These are phyloP conservation scores for Pantelozetes paolii DNA, from an alignment of 2,888 invertebrate species.

Conservation along the genomic window DNA sequence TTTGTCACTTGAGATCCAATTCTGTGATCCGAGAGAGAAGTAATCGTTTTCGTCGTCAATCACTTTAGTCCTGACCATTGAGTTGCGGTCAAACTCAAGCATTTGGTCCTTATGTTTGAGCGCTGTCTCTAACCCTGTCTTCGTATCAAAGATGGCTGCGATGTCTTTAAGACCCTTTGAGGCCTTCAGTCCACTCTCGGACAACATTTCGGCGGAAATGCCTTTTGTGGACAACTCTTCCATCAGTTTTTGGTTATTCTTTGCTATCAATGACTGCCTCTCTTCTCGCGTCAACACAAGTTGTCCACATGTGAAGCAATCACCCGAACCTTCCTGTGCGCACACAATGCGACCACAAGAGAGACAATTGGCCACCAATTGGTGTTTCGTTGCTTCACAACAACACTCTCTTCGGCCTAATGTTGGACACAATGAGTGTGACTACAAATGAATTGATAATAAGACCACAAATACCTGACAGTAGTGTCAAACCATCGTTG, in stretches of 20 bases:
- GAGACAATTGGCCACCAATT: conserved; percentile 84
- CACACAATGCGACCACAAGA: conserved; percentile 93
- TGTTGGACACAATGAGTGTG: no score
- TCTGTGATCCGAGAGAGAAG: conserved; percentile 69
- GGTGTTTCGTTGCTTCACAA: conserved; percentile 86
- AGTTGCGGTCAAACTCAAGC: conserved; percentile 75
- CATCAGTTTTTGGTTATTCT: neutral
- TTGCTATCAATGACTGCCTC: neutral
- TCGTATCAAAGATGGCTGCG: conserved; percentile 31
- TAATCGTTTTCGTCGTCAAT: conserved; percentile 94
- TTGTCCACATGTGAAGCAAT: conserved; percentile 85
- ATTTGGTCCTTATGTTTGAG: conserved; percentile 72
- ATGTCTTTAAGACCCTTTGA: conserved; percentile 39
- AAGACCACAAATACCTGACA: neutral
- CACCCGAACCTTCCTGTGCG: conserved; percentile 91
- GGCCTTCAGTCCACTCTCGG: neutral
- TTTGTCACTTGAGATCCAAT: conserved; percentile 73
- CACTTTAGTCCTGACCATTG: conserved; percentile 68
- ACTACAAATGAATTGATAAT: no score
- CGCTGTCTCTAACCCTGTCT: conserved; percentile 64
- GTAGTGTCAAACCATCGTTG: neutral
- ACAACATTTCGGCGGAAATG: neutral
- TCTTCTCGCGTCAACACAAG: conserved; percentile 60
- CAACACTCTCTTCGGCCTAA: conserved; percentile 77
- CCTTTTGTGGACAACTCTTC: neutral